Evolutionary conservation across 2,113 vertebrate genomes (phyloP).

Genomic region (western clawed frog (Xenopus tropicalis)): UCB_Xtro_10.0 CM004450.2:104904501-104905000

Average conservation of each 20-base stretch:
- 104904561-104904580: conserved; percentile 44
- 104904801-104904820: conserved; percentile 44
- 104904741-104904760: conserved; percentile 41
- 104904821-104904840: conserved; percentile 30
- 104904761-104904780: conserved; percentile 48
- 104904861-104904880: conserved; percentile 44
- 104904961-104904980: conserved; percentile 60
- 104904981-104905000: conserved; percentile 56
- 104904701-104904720: conserved; percentile 48
- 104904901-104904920: not conserved
- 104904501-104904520: conserved; percentile 44
- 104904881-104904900: conserved; percentile 1
- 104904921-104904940: conserved; percentile 38
- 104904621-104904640: conserved; percentile 61
- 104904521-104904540: conserved; percentile 49
- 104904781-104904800: conserved; percentile 55
- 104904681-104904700: conserved; percentile 57
- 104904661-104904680: conserved; percentile 60
- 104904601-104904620: conserved; percentile 50
- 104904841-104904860: conserved; percentile 34
- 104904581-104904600: conserved; percentile 45
- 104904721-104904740: conserved; percentile 45
- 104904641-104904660: conserved; percentile 58
- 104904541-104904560: conserved; percentile 57
- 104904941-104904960: conserved; percentile 58